Evolutionary conservation across 2,797 vertebrate species (phyloP).

Genomic region (Denticeps clupeoides): DNA sequence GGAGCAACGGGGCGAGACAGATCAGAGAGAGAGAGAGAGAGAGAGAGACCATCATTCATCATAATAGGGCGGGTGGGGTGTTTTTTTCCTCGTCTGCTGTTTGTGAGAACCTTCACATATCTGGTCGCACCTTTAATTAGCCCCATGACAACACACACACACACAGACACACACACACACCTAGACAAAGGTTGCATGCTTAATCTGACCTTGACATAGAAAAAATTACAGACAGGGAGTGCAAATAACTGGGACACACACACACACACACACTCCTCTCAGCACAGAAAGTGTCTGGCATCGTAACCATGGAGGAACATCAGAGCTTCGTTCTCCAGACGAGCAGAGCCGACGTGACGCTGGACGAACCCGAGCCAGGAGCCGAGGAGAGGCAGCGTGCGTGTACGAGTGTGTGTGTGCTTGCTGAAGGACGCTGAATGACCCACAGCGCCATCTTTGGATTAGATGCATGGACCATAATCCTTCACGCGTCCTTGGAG

Average conservation of each 20-base stretch:
- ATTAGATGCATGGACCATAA: constrained; percentile 5
- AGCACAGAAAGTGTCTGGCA: neutral
- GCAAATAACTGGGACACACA: neutral
- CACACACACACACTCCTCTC: neutral
- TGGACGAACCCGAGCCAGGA: no score
- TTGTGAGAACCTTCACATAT: no score
- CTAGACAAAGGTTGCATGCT: neutral
- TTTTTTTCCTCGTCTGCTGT: no score
- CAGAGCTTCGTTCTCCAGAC: no score
- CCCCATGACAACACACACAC: neutral
- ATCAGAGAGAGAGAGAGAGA: constrained; percentile 5
- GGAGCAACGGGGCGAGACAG: constrained; percentile 1
- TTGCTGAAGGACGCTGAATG: neutral
- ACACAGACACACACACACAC: neutral
- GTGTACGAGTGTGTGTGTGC: neutral
- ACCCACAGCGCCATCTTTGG: constrained; percentile 23
- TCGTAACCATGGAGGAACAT: no score
- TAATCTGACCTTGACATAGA: neutral
- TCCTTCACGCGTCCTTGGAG: constrained; percentile 25
- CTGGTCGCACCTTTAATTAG: no score
- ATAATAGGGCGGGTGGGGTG: neutral
- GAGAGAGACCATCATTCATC: constrained; percentile 2
- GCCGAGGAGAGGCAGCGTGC: no score
- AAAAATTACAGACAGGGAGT: neutral
- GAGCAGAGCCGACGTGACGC: no score